Evolutionary conservation across 2,113 vertebrate genomes (phyloP), one percentile per base, ranked within the genome.

Genomic region (Apteryx owenii): DNA sequence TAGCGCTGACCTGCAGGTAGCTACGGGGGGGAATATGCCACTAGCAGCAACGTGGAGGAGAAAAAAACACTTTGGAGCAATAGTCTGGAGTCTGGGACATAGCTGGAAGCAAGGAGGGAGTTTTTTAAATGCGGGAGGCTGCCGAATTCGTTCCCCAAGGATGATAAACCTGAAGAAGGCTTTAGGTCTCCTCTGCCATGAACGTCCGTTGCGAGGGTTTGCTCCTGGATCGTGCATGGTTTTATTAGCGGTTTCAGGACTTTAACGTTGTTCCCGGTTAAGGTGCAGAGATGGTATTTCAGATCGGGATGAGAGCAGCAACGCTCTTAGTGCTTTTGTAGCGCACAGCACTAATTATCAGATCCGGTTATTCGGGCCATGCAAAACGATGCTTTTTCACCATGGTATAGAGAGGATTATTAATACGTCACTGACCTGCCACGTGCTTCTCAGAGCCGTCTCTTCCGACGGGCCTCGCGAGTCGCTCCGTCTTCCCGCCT

Each of bases 181-280:
- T 75, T 87, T 44, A 4, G 4, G 26, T 51, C n/a, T 73, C 69
- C 25, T 3, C 25, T 2, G 1, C n/a, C 50, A 44, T 0, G 0
- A 8, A 38, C 0, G 0, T 0, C 0, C 4, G 10, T 12, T n/a
- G 44, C n/a, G 2, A 2, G 22, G 4, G 12, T 66, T 87, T 54
- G 33, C 29, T 60, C 31, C 73, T 48, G 56, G 26, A 8, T 90
- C 50, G 22, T 0, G 0, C 13, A 5, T 44, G 23, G 20, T 76
- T 71, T 31, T 10, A 38, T 61, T 8, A 26, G 46, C 3, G 4
- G 2, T 7, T 36, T 75, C 53, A 29, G 48, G 48, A 42, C 70
- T 36, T 60, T 16, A 20, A 28, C 50, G 4, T 10, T 33, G 12
- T 0, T 50, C 51, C 46, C 17, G 26, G 22, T 29, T 60, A 23